phyloP scores from a whole-genome alignment of 1,140 invertebrate genomes.

The Calephelis nemesis region DNA sequence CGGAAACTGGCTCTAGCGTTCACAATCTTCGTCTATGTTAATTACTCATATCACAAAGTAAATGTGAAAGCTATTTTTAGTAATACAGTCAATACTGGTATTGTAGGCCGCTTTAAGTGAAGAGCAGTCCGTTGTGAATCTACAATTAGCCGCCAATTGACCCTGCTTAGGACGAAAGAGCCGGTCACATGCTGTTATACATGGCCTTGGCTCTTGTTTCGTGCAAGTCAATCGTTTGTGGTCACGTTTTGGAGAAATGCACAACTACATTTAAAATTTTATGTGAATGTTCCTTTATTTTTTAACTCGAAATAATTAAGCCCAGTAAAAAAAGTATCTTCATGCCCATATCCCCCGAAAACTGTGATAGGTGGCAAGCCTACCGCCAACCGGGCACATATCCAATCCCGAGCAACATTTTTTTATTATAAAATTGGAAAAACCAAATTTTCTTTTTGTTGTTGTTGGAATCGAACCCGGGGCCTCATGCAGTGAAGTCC shows the following conservation, averaged over 20 bases:
- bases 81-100: conserved; percentile 34
- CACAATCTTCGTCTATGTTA: no score
- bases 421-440: no score
- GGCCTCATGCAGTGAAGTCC: no score
- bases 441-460: no score
- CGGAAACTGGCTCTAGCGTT: no score
- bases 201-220: conserved; percentile 31
- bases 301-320: neutral
- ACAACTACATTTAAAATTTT: neutral
- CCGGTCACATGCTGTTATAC: conserved; percentile 37
- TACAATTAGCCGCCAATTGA: conserved; percentile 66
- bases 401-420: no score
- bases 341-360: no score
- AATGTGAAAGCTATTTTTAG: conserved; percentile 28
- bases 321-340: no score
- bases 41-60: neutral
- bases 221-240: conserved; percentile 15
- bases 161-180: conserved; percentile 43
- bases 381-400: no score
- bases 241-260: conserved; percentile 6
- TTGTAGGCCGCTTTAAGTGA: conserved; percentile 35
- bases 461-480: no score
- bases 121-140: conserved; percentile 35
- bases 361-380: no score
- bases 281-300: neutral